Base-by-base conservation (phyloP, 92 coral and sea anemone genomes). In the Umimayanthus kanabou region DNA sequence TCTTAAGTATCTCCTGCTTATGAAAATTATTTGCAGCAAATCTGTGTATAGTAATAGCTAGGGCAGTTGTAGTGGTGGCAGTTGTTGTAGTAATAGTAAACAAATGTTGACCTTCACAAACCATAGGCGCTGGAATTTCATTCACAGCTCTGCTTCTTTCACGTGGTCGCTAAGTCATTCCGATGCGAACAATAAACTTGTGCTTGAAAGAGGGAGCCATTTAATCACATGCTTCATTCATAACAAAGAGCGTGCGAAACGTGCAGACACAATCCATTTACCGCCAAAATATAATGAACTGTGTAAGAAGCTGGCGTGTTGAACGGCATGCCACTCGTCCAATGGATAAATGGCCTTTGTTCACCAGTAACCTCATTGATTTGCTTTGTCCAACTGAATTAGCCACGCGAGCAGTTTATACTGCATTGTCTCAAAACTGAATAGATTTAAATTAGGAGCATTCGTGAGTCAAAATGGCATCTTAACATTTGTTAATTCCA, bases 251-350 rank as follows among this genome's bases (percentile, higher is more conserved):
- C 64, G 94, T 92, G 96, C 89, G 74, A 90, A 92, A 92, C 96
- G 92, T 93, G 98, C 88, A 75, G 79, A 80, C 89, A 89, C 93
- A 91, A 89, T 90, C 84, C 73, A 86, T 91, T 93, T 88, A 82
- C 96, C 96, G 96, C 98, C 96, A 93, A 93, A 91, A 93, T 37
- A 95, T 88, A 92, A 90, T 90, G 94, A 82, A 85, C 66, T 85
- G 87, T 85, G 61, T 89, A 91, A 87, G 91, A 88, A 93, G 80
- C 88, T 90, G 89, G 97, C 97, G 93, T 94, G 97, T 87, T 91
- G 75, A 64, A 26, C 87, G 67, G 87, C 87, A 83, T 83, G 87
- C 87, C 74, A 74, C 87, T 69, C 50, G 55, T 29, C 64, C 87
- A 70, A 33, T 83, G 50, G 43, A 83, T 55, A 20, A 25, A 39